Evolutionary conservation across 1,140 invertebrate species (phyloP).

Genomic region (Probaryconus sp.): DNA sequence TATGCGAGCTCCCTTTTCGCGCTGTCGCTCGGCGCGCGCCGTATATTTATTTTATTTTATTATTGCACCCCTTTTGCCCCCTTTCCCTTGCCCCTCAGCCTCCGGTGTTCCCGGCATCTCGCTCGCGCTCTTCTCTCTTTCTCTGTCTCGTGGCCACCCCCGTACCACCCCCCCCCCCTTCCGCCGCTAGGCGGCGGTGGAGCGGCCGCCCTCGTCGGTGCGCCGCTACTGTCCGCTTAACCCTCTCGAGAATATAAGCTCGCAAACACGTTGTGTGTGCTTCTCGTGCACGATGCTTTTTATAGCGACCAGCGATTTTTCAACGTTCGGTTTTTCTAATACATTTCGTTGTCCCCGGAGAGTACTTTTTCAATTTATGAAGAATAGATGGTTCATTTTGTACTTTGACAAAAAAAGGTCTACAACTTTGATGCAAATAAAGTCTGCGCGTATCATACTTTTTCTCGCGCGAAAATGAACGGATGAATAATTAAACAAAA

Average conservation of each 20-base stretch:
- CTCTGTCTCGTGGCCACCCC: slow-evolving; percentile 3
- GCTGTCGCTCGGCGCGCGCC: slow-evolving; percentile 23
- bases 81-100: slow-evolving; percentile 12
- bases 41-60: slow-evolving; percentile 76
- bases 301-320: slow-evolving; percentile 59
- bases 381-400: slow-evolving; percentile 59
- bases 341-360: slow-evolving; percentile 55
- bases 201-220: not conserved
- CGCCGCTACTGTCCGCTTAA: slow-evolving; percentile 40
- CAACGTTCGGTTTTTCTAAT: slow-evolving; percentile 61
- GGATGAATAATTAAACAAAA: slow-evolving; percentile 52
- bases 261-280: slow-evolving; percentile 35
- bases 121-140: slow-evolving; percentile 6
- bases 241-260: slow-evolving; percentile 54
- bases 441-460: slow-evolving; percentile 35
- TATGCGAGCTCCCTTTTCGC: slow-evolving; percentile 60
- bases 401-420: slow-evolving; percentile 56
- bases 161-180: slow-evolving; percentile 11
- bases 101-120: slow-evolving; percentile 23
- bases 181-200: not conserved
- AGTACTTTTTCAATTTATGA: slow-evolving; percentile 61
- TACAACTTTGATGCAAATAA: slow-evolving; percentile 53
- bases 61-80: slow-evolving; percentile 65
- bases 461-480: slow-evolving; percentile 43
- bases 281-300: slow-evolving; percentile 47